These are phyloP conservation scores for Rhabdornis inornatus DNA, from an alignment of 2,113 vertebrate genomes.

Conservation along the genomic window DNA sequence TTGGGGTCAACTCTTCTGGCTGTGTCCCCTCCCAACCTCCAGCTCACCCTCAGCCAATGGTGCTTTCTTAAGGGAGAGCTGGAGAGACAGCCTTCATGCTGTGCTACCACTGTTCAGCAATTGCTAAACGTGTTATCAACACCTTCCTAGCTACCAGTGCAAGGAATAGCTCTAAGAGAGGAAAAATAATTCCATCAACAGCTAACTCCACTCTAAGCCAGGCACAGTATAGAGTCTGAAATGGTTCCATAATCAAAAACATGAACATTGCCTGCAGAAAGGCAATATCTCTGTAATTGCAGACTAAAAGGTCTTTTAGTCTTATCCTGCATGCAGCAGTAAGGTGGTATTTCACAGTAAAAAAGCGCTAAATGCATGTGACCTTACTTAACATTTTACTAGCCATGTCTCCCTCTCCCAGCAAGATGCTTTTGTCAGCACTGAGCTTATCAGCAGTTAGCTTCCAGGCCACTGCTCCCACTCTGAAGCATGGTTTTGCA, in stretches of 20 bases:
- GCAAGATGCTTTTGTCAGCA: neutral
- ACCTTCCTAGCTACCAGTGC: neutral
- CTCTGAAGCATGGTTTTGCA: neutral
- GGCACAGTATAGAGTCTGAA: fast-evolving
- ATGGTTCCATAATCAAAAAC: neutral
- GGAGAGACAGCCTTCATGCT: neutral
- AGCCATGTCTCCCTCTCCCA: neutral
- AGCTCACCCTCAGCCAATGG: neutral
- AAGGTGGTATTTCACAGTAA: neutral
- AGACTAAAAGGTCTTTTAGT: neutral
- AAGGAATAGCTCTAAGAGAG: neutral
- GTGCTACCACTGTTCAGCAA: neutral
- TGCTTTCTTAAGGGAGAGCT: fast-evolving
- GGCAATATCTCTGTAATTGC: neutral
- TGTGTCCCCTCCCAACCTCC: fast-evolving
- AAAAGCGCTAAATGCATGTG: neutral
- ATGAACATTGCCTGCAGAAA: neutral
- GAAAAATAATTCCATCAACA: neutral
- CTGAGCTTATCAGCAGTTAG: neutral
- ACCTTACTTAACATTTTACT: neutral
- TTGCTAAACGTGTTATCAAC: neutral
- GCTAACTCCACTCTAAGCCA: neutral
- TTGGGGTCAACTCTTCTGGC: neutral
- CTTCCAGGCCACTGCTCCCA: neutral
- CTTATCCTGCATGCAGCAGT: neutral